Conservation (phyloP, 2,888 invertebrate species). For the Cantharis rufa region DNA sequence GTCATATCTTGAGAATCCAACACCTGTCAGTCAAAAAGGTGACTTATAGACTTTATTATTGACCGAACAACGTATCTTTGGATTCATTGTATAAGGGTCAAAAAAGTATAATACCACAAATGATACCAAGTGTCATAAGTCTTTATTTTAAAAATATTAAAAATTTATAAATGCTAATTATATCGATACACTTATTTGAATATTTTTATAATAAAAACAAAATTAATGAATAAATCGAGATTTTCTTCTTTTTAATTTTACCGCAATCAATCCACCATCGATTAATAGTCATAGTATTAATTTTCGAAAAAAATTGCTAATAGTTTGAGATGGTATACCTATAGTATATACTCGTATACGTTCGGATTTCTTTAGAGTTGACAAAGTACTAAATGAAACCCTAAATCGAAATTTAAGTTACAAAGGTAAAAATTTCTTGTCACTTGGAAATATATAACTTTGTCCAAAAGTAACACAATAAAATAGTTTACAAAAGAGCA, state of each 20-base stretch:
- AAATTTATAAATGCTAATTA: background rate
- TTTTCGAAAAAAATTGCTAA: too few relatives aligned
- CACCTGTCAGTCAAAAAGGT: slow-evolving; percentile 36
- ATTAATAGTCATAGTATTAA: too few relatives aligned
- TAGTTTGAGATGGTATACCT: too few relatives aligned
- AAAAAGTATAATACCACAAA: slow-evolving; percentile 33
- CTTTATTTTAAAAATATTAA: slow-evolving; percentile 13
- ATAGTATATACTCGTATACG: too few relatives aligned
- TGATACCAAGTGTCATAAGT: slow-evolving; percentile 31
- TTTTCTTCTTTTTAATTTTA: background rate
- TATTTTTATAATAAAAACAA: background rate
- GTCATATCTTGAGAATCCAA: slow-evolving; percentile 31
- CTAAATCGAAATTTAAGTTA: slow-evolving; percentile 5
- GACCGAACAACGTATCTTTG: slow-evolving; percentile 21
- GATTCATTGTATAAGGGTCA: slow-evolving; percentile 11
- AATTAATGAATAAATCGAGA: background rate
- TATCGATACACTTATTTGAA: background rate
- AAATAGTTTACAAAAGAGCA: slow-evolving; percentile 17
- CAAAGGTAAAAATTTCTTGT: slow-evolving; percentile 25
- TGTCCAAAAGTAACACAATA: slow-evolving; percentile 22
- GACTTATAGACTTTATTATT: slow-evolving; percentile 39
- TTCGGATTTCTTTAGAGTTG: background rate
- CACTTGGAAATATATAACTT: slow-evolving; percentile 28
- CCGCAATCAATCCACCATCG: background rate
- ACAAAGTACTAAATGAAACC: background rate